phyloP scores from a whole-genome alignment of 2,888 invertebrate genomes.

The Dioctria linearis region DNA sequence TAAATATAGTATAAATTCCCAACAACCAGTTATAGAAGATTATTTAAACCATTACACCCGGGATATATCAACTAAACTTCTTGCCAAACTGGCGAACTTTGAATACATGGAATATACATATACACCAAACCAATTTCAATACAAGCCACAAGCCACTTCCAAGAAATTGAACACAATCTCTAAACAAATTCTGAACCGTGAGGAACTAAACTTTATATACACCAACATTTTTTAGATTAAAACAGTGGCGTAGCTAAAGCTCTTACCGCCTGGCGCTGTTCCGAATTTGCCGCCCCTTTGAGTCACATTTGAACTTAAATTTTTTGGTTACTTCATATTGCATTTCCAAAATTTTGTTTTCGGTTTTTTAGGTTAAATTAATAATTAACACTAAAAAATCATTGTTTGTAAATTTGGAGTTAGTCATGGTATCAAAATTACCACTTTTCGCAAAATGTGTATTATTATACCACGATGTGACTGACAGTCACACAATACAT shows the following conservation, averaged over 20 bases:
- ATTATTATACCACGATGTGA: too few relatives aligned
- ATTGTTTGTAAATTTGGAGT: too few relatives aligned
- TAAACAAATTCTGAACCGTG: constrained; percentile 42
- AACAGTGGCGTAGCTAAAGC: too few relatives aligned
- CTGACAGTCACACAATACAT: too few relatives aligned
- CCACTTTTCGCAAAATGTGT: too few relatives aligned
- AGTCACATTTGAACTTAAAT: constrained; percentile 10
- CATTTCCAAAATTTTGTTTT: too few relatives aligned
- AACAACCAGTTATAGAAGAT: not conserved
- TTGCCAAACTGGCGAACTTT: constrained; percentile 14
- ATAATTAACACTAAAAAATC: too few relatives aligned
- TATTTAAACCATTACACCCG: too few relatives aligned
- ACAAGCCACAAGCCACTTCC: constrained; percentile 38
- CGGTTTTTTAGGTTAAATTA: too few relatives aligned
- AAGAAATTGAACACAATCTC: constrained; percentile 45
- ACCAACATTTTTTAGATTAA: not conserved
- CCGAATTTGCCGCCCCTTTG: too few relatives aligned
- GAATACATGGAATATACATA: constrained; percentile 10
- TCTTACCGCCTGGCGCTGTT: too few relatives aligned
- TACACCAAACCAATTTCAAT: constrained; percentile 45
- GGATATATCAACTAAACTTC: constrained; percentile 21
- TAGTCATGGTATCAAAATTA: too few relatives aligned
- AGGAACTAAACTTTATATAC: constrained; percentile 23
- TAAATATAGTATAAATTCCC: constrained; percentile 9
- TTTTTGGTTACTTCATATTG: not conserved